These are phyloP conservation scores for Centrocercus urophasianus DNA, from an alignment of 2,113 vertebrate genomes.

Conservation along the genomic window DNA sequence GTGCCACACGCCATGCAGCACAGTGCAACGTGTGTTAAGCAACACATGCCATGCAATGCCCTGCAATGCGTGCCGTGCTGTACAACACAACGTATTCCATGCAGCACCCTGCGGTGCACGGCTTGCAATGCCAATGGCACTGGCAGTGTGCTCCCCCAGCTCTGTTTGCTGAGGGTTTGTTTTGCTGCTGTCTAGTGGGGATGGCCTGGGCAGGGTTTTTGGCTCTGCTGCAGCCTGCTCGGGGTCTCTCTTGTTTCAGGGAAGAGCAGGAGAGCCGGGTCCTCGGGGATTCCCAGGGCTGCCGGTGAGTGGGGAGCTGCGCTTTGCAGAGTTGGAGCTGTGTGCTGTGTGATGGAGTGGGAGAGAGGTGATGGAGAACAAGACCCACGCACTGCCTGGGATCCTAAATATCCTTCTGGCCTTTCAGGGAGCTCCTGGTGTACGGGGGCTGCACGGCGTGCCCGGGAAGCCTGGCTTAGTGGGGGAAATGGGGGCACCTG, in stretches of 20 bases:
- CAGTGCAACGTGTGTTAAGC: not conserved
- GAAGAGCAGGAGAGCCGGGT: conserved; percentile 82
- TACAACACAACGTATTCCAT: too few species aligned
- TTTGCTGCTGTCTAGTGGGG: accelerated
- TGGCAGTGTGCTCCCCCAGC: not conserved
- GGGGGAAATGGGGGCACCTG: conserved; percentile 78
- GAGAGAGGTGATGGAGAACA: not conserved
- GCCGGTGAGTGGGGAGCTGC: conserved; percentile 75
- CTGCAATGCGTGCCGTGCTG: not conserved
- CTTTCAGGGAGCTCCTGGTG: conserved; percentile 82
- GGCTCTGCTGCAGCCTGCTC: not conserved
- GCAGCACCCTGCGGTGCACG: not conserved
- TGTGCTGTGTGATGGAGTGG: too few species aligned
- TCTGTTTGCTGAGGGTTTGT: not conserved
- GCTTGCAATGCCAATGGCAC: not conserved
- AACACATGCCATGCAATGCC: not conserved
- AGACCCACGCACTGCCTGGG: not conserved
- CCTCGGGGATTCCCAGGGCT: conserved; percentile 81
- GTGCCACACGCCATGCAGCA: not conserved
- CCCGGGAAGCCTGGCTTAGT: conserved; percentile 80
- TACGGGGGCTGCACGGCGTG: conserved; percentile 71
- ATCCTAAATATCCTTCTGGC: not conserved
- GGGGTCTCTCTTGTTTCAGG: conserved; percentile 69
- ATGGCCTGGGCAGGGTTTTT: not conserved
- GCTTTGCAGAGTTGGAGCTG: not conserved